These are phyloP conservation scores for Papilio glaucus DNA, from an alignment of 1,140 invertebrate genomes.

Conservation along the genomic window DNA sequence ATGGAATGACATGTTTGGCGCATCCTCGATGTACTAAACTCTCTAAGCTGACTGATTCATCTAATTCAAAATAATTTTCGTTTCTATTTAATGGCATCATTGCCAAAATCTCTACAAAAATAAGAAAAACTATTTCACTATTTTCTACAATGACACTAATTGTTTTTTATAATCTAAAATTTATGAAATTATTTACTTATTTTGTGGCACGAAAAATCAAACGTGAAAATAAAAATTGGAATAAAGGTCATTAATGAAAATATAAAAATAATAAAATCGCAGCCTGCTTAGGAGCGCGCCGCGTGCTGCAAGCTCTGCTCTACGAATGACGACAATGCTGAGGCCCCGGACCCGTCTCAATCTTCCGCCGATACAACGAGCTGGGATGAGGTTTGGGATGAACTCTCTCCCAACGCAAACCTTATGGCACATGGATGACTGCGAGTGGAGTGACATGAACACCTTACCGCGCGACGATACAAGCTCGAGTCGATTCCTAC, in stretches of 20 bases:
- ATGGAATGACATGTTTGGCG: conserved; percentile 77
- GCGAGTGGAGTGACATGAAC: conserved; percentile 55
- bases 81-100: conserved; percentile 20
- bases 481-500: conserved; percentile 67
- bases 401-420: conserved; percentile 52
- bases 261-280: conserved; percentile 44
- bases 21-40: conserved; percentile 52
- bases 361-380: conserved; percentile 63
- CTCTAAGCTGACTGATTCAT: conserved; percentile 72
- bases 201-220: not conserved
- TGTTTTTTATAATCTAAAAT: not conserved
- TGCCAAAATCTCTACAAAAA: not conserved
- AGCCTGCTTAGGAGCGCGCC: conserved; percentile 72
- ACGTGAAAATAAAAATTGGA: conserved; percentile 14
- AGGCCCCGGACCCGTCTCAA: conserved; percentile 43
- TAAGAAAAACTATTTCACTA: not conserved
- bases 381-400: conserved; percentile 58
- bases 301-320: conserved; percentile 73
- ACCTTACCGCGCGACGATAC: conserved; percentile 51
- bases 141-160: not conserved
- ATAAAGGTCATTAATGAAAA: conserved; percentile 18
- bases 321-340: conserved; percentile 66
- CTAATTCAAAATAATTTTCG: not conserved
- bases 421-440: conserved; percentile 77
- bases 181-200: not conserved